Percentiles rank a stretch among this genome's conserved stretches.
Conservation (phyloP, 2,888 invertebrate genomes). For the Mesopsocus fuscifrons region DNA sequence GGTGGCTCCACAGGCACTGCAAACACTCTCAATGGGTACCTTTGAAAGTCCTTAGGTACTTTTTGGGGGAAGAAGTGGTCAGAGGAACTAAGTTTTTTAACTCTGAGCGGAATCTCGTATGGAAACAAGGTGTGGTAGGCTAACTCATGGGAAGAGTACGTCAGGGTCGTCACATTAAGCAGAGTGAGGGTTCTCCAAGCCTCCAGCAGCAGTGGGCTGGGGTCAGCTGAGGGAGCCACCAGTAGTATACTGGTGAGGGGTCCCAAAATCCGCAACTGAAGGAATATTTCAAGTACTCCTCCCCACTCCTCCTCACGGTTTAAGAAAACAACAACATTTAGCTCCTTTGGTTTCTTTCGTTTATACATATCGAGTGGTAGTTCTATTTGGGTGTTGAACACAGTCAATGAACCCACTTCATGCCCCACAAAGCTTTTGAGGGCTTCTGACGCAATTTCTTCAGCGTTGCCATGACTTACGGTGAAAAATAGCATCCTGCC, state of each 20-base stretch:
- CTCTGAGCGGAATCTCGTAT: no score
- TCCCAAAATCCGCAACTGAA: neutral
- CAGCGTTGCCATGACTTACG: no score
- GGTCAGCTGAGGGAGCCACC: neutral
- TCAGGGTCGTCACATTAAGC: neutral
- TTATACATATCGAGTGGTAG: neutral
- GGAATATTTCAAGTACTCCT: neutral
- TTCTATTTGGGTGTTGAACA: no score
- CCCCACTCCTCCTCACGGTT: neutral
- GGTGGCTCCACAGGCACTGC: neutral
- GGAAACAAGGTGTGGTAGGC: neutral
- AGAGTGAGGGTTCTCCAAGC: neutral
- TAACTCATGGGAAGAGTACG: neutral
- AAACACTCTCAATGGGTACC: neutral
- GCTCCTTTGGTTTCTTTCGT: neutral
- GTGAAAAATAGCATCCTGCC: no score
- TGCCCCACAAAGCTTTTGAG: no score
- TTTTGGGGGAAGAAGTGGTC: neutral
- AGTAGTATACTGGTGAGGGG: neutral
- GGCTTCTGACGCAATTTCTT: no score
- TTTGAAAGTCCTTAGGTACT: neutral
- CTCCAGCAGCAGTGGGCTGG: neutral
- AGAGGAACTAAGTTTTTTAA: no score
- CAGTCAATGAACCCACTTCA: no score
- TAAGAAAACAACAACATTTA: neutral